These are phyloP conservation scores for Zonitis immaculata DNA, from an alignment of 2,888 invertebrate species.

Conservation along the genomic window DNA sequence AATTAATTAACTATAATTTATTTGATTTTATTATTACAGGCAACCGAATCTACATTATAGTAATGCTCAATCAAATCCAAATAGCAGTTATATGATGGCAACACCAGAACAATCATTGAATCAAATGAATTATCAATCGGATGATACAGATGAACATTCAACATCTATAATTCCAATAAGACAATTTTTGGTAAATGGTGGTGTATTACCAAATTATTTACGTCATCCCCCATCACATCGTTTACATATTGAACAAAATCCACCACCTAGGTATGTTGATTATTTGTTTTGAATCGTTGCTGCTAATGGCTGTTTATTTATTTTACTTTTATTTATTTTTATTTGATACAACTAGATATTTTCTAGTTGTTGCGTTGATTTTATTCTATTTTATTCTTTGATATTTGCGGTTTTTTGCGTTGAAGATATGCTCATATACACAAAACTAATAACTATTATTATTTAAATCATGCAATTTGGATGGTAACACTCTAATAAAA, in stretches of 20 bases:
- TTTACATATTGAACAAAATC: slow-evolving; percentile 15
- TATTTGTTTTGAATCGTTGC: too few relatives aligned
- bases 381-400: too few relatives aligned
- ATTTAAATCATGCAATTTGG: too few relatives aligned
- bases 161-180: slow-evolving; percentile 52
- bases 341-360: too few relatives aligned
- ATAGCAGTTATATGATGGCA: slow-evolving; percentile 49
- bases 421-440: too few relatives aligned
- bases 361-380: too few relatives aligned
- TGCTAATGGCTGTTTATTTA: too few relatives aligned
- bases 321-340: too few relatives aligned
- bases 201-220: slow-evolving; percentile 12
- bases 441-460: too few relatives aligned
- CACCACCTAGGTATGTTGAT: slow-evolving; percentile 11
- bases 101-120: slow-evolving; percentile 19
- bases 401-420: too few relatives aligned
- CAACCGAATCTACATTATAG: slow-evolving; percentile 46
- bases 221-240: slow-evolving; percentile 10
- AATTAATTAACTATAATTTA: neutral
- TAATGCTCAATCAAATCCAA: slow-evolving; percentile 39
- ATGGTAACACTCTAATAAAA: too few relatives aligned
- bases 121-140: slow-evolving; percentile 44
- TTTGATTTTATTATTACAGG: slow-evolving; percentile 39
- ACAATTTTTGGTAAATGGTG: slow-evolving; percentile 16
- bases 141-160: slow-evolving; percentile 46